These are phyloP conservation scores for Drosophila melanosoma DNA, from an alignment of 2,888 invertebrate genomes.

Conservation along the genomic window DNA sequence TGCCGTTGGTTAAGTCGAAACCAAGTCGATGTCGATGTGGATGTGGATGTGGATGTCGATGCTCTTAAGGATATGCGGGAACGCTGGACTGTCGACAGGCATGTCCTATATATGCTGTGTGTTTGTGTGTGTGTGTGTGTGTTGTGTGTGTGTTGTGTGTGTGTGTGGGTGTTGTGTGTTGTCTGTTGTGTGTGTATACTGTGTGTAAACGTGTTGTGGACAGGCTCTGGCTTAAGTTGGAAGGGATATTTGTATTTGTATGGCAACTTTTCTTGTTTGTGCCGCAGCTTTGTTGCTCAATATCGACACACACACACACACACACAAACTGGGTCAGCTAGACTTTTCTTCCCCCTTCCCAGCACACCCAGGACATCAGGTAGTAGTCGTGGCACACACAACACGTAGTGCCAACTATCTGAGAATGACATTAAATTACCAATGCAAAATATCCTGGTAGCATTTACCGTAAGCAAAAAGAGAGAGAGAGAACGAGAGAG, in stretches of 20 bases:
- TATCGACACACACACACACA: constrained; percentile 47
- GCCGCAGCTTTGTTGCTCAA: constrained; percentile 72
- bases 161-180: constrained; percentile 13
- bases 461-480: constrained; percentile 66
- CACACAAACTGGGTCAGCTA: constrained; percentile 69
- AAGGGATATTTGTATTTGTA: constrained; percentile 60
- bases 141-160: constrained; percentile 27
- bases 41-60: constrained; percentile 36
- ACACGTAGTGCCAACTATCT: constrained; percentile 76
- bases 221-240: constrained; percentile 60
- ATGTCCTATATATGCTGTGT: constrained; percentile 34
- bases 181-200: constrained; percentile 22
- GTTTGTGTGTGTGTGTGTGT: constrained; percentile 13
- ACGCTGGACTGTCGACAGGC: constrained; percentile 48
- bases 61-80: constrained; percentile 66
- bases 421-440: constrained; percentile 78
- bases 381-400: constrained; percentile 25
- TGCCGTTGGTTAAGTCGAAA: constrained; percentile 39
- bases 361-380: constrained; percentile 4
- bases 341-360: background rate
- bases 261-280: constrained; percentile 60
- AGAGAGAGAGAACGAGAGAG: background rate
- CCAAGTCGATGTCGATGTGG: constrained; percentile 21
- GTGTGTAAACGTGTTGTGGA: constrained; percentile 62
- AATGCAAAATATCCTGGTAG: constrained; percentile 78